phyloP scores from a whole-genome alignment of 1,140 invertebrate species.

The Harlomillsia oculata region DNA sequence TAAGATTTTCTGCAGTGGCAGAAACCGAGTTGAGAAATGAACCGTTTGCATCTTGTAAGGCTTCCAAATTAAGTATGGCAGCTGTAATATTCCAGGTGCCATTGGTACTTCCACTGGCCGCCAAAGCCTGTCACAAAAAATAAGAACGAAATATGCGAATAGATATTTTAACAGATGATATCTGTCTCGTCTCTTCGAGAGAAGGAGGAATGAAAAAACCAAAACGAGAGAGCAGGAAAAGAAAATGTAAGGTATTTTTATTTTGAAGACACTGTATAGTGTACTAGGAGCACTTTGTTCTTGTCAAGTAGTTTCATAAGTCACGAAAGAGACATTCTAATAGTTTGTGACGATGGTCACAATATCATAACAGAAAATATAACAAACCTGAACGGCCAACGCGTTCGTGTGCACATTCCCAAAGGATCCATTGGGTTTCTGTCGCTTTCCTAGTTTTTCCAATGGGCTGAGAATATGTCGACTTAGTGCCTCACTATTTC shows the following conservation, averaged over 20 bases:
- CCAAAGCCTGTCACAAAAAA: slow-evolving; percentile 54
- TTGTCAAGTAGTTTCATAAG: too few species aligned
- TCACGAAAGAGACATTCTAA: too few species aligned
- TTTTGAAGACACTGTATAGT: too few species aligned
- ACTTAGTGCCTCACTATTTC: slow-evolving; percentile 63
- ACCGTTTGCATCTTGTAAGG: slow-evolving; percentile 60
- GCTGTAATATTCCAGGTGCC: slow-evolving; percentile 62
- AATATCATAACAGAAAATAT: too few species aligned
- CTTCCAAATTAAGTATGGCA: slow-evolving; percentile 59
- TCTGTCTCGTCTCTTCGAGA: too few species aligned
- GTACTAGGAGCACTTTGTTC: too few species aligned
- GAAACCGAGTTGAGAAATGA: slow-evolving; percentile 61
- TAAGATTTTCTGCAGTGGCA: slow-evolving; percentile 61
- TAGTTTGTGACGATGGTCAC: too few species aligned
- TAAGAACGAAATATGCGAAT: too few species aligned
- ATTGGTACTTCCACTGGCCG: slow-evolving; percentile 54
- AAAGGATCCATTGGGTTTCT: slow-evolving; percentile 67
- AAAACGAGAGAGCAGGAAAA: background rate
- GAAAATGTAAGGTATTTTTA: too few species aligned
- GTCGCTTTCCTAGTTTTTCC: slow-evolving; percentile 59
- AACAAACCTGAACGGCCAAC: slow-evolving; percentile 60
- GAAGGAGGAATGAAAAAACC: background rate
- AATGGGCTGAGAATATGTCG: slow-evolving; percentile 65
- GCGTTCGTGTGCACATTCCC: slow-evolving; percentile 70
- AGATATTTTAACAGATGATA: too few species aligned